A percentile compares a stretch with the other conserved stretches of the same genome.
phyloP scores from a whole-genome alignment of 2,113 vertebrate genomes.

The Epinephelus lanceolatus region DNA sequence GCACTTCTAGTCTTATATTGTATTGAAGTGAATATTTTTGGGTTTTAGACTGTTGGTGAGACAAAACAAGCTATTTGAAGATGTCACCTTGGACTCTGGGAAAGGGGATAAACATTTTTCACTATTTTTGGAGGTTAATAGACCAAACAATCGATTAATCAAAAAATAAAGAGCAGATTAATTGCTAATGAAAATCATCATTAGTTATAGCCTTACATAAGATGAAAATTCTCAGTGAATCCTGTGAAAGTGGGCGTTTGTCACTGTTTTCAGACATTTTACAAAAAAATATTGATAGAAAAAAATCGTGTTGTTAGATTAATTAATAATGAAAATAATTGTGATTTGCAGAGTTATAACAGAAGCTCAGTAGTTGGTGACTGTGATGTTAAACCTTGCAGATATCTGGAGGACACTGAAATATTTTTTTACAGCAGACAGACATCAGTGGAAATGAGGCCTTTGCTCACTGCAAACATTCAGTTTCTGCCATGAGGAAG shows the following conservation, averaged over 20 bases:
- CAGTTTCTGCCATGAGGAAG: not conserved
- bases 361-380: not conserved
- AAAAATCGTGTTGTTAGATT: too few species aligned
- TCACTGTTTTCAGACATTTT: not conserved
- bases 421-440: too few species aligned
- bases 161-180: not conserved
- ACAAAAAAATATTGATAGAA: too few species aligned
- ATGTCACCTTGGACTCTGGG: not conserved
- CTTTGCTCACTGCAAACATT: not conserved
- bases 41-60: too few species aligned
- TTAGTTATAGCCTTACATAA: not conserved
- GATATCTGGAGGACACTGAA: not conserved
- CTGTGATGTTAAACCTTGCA: not conserved
- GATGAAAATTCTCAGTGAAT: not conserved
- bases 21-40: too few species aligned
- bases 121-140: not conserved
- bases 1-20: too few species aligned
- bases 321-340: not conserved
- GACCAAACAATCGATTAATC: not conserved
- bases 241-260: not conserved
- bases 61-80: too few species aligned
- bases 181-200: too few species aligned
- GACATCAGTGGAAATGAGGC: not conserved
- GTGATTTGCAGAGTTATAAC: not conserved
- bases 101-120: not conserved